Base-by-base conservation (phyloP, 1,140 invertebrate genomes). In the Lordiphosa mommai region DNA sequence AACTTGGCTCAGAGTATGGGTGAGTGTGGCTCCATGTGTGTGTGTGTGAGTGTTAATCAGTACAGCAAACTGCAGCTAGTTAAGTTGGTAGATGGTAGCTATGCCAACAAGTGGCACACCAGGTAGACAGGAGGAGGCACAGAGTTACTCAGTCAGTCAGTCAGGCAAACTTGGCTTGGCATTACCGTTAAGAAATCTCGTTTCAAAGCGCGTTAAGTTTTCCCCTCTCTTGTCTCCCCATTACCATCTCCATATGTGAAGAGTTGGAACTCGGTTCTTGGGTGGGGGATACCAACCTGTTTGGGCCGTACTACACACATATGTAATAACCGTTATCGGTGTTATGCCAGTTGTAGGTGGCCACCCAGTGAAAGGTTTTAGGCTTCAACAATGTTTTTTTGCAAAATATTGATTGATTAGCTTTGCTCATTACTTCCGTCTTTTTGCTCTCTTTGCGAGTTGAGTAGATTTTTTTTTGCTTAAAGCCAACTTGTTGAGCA, bases 181-280 rank as follows among this genome's bases (percentile, higher is more conserved):
- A 48, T 48, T 48, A 48, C 46, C 46, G 46, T 48, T 48, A 48
- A 48, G 46, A 48, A 48, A 48, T 48, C 46, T 48, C 32, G 46
- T 48, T 48, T 48, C 46, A 34, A 48, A 48, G 46, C 16, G 46
- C 46, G 27, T 33, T 48, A 48, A 48, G 29, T 48, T 48, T 34
- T 47, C 16, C 12, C 30, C 4, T 33, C 29, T 16, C 14, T 20
- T 20, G 13, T 10, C 9, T 12, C 10, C 20, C 40, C 40, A 43
- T 27, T 20, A 10, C 40, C 40, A 43, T 29, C 10, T 10, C 20
- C 40, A 43, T 43, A 43, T 43, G 7, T 29, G 40, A 27, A 8
- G 6, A 43, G 40, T 43, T 43, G 20, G 20, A 43, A 29, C 20
- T 43, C 10, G 23, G 23, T 27, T 43, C 34, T 6, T 13, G 6